phyloP scores from a whole-genome alignment of 2,797 vertebrate species.

The Platyrinchus mystaceus region DNA sequence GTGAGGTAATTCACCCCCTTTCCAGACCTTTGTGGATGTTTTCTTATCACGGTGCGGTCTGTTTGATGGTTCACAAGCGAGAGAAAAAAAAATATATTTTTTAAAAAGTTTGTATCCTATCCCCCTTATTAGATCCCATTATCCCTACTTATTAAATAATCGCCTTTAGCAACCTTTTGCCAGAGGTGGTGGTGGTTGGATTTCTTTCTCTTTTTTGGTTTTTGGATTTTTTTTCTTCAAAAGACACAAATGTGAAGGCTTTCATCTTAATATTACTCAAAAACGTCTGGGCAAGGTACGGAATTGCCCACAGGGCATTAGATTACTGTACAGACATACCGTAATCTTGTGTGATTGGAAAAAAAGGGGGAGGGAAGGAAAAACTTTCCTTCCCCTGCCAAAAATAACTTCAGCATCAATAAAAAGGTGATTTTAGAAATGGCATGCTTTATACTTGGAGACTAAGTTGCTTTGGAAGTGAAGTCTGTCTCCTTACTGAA shows the following conservation, averaged over 20 bases:
- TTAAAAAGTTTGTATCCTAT: background rate
- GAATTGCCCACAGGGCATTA: background rate
- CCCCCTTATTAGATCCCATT: background rate
- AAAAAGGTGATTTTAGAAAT: conserved; percentile 19
- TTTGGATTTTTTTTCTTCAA: background rate
- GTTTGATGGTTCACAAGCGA: background rate
- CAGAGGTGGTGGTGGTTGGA: background rate
- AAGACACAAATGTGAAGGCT: background rate
- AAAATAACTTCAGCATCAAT: conserved; percentile 34
- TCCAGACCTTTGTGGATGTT: background rate
- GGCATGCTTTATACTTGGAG: background rate
- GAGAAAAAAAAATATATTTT: fast-evolving
- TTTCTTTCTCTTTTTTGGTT: no score
- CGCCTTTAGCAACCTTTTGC: background rate
- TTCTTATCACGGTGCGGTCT: background rate
- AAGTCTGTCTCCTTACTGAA: background rate
- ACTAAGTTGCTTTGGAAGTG: background rate
- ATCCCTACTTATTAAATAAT: background rate
- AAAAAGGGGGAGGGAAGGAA: background rate
- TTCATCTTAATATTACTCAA: background rate
- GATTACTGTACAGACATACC: conserved; percentile 15
- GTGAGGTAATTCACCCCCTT: background rate
- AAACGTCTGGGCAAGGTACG: background rate
- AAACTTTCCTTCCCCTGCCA: conserved; percentile 22
- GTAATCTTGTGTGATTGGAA: conserved; percentile 8